phyloP scores from a whole-genome alignment of 2,113 vertebrate genomes.

The Martes martes region DNA sequence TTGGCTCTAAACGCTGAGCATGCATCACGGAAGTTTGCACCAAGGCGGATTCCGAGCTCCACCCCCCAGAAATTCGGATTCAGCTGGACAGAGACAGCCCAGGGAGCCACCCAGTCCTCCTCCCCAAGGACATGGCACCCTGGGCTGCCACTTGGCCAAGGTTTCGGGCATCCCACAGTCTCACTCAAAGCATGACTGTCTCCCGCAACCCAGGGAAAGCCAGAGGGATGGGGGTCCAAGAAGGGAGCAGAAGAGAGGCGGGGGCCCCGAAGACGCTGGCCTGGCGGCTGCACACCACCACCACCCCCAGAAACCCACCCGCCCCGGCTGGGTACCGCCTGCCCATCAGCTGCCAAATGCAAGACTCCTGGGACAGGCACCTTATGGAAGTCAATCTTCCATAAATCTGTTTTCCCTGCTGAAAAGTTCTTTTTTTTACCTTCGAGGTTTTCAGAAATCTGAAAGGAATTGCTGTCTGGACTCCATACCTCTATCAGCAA shows the following conservation, averaged over 20 bases:
- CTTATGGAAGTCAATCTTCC: background rate
- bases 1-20: background rate
- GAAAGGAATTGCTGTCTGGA: background rate
- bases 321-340: fast-evolving
- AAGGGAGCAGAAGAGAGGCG: background rate
- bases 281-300: background rate
- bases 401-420: background rate
- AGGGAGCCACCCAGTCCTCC: background rate
- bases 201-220: background rate
- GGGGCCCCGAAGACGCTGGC: background rate
- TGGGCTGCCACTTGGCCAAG: background rate
- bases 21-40: background rate
- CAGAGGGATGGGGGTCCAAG: background rate
- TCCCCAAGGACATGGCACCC: background rate
- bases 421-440: background rate
- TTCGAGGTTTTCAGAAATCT: background rate
- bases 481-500: background rate
- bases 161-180: background rate
- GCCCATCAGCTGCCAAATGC: background rate
- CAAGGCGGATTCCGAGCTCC: background rate
- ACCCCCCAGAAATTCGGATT: background rate
- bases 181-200: background rate
- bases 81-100: background rate
- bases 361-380: background rate
- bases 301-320: background rate